Evolutionary conservation across 2,888 invertebrate genomes (phyloP).

Genomic region (Diaphora mendica): DNA sequence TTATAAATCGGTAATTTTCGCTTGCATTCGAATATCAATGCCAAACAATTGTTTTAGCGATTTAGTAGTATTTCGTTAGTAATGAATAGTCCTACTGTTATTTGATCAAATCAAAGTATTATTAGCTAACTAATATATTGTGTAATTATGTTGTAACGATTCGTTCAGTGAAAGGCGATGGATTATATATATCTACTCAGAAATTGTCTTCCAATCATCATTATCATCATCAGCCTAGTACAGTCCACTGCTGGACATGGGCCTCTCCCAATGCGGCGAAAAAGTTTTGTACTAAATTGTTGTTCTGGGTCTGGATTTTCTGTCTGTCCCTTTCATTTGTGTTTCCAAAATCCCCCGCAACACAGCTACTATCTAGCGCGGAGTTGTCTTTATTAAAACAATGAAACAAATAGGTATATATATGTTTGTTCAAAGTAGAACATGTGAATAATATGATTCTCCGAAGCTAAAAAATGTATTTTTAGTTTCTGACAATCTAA

Average conservation of each 20-base stretch:
- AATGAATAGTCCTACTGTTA: constrained; percentile 45
- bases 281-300: too few relatives aligned
- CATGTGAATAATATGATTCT: neutral
- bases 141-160: constrained; percentile 29
- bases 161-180: constrained; percentile 25
- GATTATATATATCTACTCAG: neutral
- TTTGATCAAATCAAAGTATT: constrained; percentile 57
- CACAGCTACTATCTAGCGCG: too few relatives aligned
- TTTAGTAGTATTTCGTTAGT: constrained; percentile 42
- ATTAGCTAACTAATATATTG: constrained; percentile 50
- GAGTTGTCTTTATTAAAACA: too few relatives aligned
- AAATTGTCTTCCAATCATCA: constrained; percentile 1
- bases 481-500: too few relatives aligned
- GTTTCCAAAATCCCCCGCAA: too few relatives aligned
- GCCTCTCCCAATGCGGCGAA: too few relatives aligned
- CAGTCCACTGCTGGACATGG: too few relatives aligned
- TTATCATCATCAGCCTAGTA: too few relatives aligned
- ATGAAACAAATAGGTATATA: too few relatives aligned
- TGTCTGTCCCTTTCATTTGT: too few relatives aligned
- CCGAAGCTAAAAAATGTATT: neutral
- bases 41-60: constrained; percentile 43
- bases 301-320: too few relatives aligned
- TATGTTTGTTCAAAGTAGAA: too few relatives aligned
- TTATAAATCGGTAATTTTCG: constrained; percentile 25
- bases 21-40: constrained; percentile 37